Evolutionary conservation across 2,797 vertebrate genomes (phyloP).

Genomic region (Ataeniobius toweri): DNA sequence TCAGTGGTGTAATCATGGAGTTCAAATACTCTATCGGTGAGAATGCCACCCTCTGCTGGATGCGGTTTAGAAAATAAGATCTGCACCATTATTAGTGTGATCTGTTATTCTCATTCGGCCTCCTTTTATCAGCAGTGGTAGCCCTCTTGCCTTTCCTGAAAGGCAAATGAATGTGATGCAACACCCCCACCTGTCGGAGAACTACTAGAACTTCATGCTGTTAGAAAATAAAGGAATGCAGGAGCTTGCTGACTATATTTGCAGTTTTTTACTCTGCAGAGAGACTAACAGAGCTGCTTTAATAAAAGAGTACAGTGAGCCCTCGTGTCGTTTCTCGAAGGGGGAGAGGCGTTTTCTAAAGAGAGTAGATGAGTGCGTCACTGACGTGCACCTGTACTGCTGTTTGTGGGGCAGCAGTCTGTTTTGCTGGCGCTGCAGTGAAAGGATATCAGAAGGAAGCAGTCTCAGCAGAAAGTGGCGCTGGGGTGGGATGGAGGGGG

Average conservation of each 20-base stretch:
- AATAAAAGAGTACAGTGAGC: constrained; percentile 21
- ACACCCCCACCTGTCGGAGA: constrained; percentile 53
- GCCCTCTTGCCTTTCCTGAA: constrained; percentile 48
- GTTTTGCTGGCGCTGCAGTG: constrained; percentile 76
- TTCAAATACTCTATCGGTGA: neutral
- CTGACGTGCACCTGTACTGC: constrained; percentile 39
- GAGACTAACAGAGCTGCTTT: neutral
- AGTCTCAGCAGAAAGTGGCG: constrained; percentile 71
- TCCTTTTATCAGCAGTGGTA: constrained; percentile 58
- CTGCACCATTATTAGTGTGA: constrained; percentile 31
- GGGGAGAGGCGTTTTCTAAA: neutral
- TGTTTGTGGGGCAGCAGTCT: constrained; percentile 28
- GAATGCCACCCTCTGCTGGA: constrained; percentile 22
- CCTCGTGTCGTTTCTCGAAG: constrained; percentile 22
- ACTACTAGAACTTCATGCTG: constrained; percentile 1
- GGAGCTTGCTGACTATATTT: constrained; percentile 7
- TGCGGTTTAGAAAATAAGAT: neutral
- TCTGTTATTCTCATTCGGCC: constrained; percentile 57
- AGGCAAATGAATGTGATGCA: neutral
- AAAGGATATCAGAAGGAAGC: constrained; percentile 69
- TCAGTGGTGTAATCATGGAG: neutral
- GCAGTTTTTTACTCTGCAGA: constrained; percentile 17
- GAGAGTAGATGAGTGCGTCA: neutral
- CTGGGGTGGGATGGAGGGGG: constrained; percentile 44
- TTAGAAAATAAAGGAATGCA: constrained; percentile 27